These are phyloP conservation scores for Eristalinus aeneus DNA, from an alignment of 2,888 invertebrate species.

Conservation along the genomic window DNA sequence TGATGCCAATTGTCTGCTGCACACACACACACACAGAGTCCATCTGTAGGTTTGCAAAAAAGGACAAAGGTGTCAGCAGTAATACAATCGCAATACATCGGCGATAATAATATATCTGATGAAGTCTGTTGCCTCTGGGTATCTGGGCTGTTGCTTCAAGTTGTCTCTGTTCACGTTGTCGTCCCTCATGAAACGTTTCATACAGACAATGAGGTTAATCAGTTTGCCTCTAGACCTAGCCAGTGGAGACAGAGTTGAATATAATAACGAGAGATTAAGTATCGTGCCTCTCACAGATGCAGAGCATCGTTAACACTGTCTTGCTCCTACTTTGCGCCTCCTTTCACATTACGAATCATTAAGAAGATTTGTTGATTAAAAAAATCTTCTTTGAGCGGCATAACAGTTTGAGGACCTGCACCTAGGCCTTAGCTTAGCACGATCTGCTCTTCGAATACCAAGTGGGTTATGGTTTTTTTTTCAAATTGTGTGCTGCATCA, in stretches of 20 bases:
- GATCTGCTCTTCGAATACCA: too few species aligned
- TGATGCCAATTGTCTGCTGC: constrained; percentile 30
- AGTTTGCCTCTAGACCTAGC: constrained; percentile 3
- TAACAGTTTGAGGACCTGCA: too few species aligned
- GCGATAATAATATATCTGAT: constrained; percentile 20
- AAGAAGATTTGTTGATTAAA: too few species aligned
- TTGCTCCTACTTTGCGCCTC: neutral
- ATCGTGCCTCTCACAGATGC: constrained; percentile 5
- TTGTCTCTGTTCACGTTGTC: neutral
- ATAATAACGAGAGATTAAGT: constrained; percentile 16
- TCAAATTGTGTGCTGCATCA: too few species aligned
- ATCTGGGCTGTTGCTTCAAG: constrained; percentile 14
- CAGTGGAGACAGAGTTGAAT: neutral
- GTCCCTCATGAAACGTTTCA: constrained; percentile 31
- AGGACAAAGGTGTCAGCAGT: constrained; percentile 12
- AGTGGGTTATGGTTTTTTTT: too few species aligned
- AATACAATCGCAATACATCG: constrained; percentile 9
- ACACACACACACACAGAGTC: neutral
- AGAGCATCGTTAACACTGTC: neutral
- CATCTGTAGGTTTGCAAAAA: neutral
- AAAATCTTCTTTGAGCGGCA: too few species aligned
- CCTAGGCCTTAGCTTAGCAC: too few species aligned
- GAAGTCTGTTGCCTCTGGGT: constrained; percentile 17
- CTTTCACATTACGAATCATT: neutral
- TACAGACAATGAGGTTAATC: constrained; percentile 48